phyloP scores from a whole-genome alignment of 2,797 vertebrate genomes.

The Chelmon rostratus region DNA sequence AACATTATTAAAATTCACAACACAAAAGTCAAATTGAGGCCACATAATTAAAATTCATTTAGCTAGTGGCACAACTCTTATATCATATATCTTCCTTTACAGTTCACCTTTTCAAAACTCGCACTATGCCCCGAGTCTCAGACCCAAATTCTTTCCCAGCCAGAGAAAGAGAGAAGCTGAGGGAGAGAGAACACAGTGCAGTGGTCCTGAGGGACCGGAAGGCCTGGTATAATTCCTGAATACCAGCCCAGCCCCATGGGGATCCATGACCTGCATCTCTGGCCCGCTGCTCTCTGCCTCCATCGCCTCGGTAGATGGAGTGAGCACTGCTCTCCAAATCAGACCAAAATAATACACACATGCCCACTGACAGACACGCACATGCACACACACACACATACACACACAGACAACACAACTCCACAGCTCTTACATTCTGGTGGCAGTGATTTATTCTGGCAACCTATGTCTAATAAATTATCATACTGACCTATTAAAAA shows the following conservation, averaged over 20 bases:
- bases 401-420: conserved; percentile 3
- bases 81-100: conserved; percentile 42
- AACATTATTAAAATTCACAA: conserved; percentile 35
- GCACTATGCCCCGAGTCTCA: conserved; percentile 22
- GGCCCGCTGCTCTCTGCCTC: conserved; percentile 66
- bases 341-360: conserved; percentile 55
- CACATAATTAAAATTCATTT: conserved; percentile 43
- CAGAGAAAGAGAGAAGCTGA: conserved; percentile 11
- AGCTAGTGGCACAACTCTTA: conserved; percentile 33
- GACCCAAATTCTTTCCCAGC: conserved; percentile 37
- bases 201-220: conserved; percentile 68
- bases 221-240: conserved; percentile 77
- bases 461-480: conserved; percentile 50
- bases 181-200: conserved; percentile 37
- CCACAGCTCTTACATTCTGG: conserved; percentile 14
- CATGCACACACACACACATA: conserved; percentile 6
- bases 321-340: conserved; percentile 55
- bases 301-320: conserved; percentile 45
- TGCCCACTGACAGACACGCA: conserved; percentile 22
- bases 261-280: conserved; percentile 80
- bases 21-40: conserved; percentile 40
- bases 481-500: conserved; percentile 57
- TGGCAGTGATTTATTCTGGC: conserved; percentile 40
- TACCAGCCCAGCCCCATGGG: conserved; percentile 78
- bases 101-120: conserved; percentile 61